phyloP scores from a whole-genome alignment of 2,888 invertebrate genomes.

The Myopa testacea region DNA sequence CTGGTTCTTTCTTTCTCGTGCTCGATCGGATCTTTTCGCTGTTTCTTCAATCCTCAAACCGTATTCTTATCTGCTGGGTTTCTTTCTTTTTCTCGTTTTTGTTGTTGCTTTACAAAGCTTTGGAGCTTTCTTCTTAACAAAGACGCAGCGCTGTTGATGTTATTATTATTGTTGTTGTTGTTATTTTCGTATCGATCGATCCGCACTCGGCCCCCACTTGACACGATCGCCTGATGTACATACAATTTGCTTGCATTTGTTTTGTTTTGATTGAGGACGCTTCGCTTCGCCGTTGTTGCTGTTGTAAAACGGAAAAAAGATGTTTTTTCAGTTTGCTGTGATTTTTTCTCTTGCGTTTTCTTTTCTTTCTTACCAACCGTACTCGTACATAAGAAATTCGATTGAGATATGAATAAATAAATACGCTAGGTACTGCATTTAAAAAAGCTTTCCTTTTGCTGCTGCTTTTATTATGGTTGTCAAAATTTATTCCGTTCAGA shows the following conservation, averaged over 20 bases:
- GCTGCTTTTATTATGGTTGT: slow-evolving; percentile 31
- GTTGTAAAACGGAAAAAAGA: slow-evolving; percentile 8
- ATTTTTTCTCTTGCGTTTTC: background rate
- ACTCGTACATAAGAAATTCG: no score
- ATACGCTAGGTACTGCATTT: background rate
- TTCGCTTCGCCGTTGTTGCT: background rate
- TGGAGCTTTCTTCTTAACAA: background rate
- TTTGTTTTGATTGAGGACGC: slow-evolving; percentile 9
- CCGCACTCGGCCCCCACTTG: slow-evolving; percentile 17
- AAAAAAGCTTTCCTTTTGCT: slow-evolving; percentile 24
- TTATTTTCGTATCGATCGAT: slow-evolving; percentile 3
- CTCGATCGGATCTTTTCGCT: background rate
- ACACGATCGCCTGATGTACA: background rate
- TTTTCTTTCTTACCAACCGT: no score
- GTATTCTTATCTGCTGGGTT: background rate
- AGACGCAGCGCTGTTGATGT: background rate
- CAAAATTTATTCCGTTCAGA: slow-evolving; percentile 29
- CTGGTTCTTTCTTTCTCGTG: background rate
- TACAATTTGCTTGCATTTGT: slow-evolving; percentile 17
- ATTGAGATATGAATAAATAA: slow-evolving; percentile 4
- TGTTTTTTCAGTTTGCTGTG: no score
- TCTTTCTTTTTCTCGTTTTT: background rate
- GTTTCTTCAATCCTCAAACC: background rate
- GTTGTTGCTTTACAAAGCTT: background rate
- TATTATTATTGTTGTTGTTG: background rate